A percentile compares a stretch with the other conserved stretches of the same genome.
These are phyloP conservation scores for Megaceryle torquata DNA, from an alignment of 2,113 vertebrate species.

Conservation along the genomic window DNA sequence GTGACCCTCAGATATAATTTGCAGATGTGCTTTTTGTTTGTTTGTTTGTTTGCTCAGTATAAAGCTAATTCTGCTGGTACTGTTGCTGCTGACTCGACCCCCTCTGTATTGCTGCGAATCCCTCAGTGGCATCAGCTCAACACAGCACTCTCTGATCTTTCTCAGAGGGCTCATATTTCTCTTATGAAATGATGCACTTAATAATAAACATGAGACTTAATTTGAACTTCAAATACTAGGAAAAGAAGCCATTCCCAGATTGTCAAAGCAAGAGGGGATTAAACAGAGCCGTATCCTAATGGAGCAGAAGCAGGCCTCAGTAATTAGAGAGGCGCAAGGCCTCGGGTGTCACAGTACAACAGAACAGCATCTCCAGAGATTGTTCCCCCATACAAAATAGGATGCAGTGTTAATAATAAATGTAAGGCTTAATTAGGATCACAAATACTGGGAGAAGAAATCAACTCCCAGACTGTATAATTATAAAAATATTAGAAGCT, in stretches of 20 bases:
- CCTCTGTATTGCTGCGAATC: accelerated
- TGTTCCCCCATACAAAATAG: slow-evolving; percentile 7
- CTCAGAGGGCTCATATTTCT: background rate
- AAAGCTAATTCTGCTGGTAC: background rate
- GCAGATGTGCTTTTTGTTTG: background rate
- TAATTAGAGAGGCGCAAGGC: slow-evolving; percentile 47
- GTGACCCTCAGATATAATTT: background rate
- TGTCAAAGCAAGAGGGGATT: slow-evolving; percentile 21
- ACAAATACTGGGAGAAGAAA: slow-evolving; percentile 41
- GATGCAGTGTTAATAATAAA: slow-evolving; percentile 58
- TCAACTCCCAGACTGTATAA: slow-evolving; percentile 38
- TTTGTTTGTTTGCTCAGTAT: background rate
- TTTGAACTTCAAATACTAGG: slow-evolving; percentile 61
- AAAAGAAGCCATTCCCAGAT: slow-evolving; percentile 8
- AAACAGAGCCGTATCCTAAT: slow-evolving; percentile 27
- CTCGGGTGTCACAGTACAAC: slow-evolving; percentile 30
- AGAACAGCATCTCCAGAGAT: background rate
- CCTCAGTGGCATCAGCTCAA: background rate
- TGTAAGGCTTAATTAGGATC: slow-evolving; percentile 62
- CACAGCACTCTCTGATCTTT: slow-evolving; percentile 10
- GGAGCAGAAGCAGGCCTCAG: slow-evolving; percentile 4
- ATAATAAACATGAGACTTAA: slow-evolving; percentile 59
- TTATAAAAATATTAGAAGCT: slow-evolving; percentile 41
- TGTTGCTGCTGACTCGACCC: background rate
- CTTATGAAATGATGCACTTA: background rate